These are phyloP conservation scores for Caenorhabditis remanei DNA, from an alignment of 1,140 invertebrate species.

Conservation along the genomic window DNA sequence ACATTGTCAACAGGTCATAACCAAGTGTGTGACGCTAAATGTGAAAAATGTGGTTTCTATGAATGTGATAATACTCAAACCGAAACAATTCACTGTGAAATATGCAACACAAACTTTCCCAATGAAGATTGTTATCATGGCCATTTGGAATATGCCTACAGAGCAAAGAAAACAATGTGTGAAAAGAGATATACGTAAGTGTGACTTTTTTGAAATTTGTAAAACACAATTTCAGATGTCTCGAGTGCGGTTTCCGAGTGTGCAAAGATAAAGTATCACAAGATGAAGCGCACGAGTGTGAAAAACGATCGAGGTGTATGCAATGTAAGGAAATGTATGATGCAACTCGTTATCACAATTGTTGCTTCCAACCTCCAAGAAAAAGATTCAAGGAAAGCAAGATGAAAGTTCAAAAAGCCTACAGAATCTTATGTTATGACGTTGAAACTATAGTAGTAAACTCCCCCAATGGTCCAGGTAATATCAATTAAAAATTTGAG, in stretches of 20 bases:
- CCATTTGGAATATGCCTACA: neutral
- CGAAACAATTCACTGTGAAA: neutral
- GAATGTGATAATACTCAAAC: neutral
- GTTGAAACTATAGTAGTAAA: neutral
- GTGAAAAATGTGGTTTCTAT: neutral
- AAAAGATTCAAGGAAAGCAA: neutral
- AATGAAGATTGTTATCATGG: neutral
- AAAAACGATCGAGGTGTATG: neutral
- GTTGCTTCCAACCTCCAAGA: neutral
- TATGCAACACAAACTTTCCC: neutral
- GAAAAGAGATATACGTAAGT: constrained; percentile 10
- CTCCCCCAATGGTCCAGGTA: neutral
- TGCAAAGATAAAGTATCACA: neutral
- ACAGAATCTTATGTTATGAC: neutral
- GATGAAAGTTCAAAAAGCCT: neutral
- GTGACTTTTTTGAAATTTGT: neutral
- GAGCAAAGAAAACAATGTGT: neutral
- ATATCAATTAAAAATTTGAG: too few species aligned
- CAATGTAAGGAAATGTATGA: neutral
- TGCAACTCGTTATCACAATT: neutral
- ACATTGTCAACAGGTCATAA: neutral
- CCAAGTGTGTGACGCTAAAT: neutral
- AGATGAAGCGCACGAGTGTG: neutral
- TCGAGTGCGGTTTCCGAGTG: neutral
- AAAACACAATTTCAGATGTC: neutral